phyloP scores from a whole-genome alignment of 1,140 invertebrate genomes.

The Trichonephila inaurata region DNA sequence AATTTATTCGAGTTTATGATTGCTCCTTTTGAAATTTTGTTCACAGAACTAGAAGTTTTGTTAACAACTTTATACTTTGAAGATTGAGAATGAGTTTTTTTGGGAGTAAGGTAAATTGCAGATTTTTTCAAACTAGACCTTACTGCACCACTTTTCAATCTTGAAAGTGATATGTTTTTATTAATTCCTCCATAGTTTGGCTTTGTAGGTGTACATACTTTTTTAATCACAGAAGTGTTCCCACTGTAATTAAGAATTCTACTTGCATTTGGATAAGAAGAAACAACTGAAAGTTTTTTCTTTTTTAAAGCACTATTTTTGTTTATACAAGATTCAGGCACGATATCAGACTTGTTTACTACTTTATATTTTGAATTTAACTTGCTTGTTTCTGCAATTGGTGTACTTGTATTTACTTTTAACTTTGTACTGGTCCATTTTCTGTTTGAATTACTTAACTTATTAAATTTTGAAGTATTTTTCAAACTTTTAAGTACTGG shows the following conservation, averaged over 20 bases:
- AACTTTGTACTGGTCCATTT: background rate
- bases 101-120: too few relatives aligned
- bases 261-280: background rate
- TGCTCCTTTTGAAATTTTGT: background rate
- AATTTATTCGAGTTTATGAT: background rate
- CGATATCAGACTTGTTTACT: background rate
- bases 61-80: conserved; percentile 10
- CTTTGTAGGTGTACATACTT: background rate
- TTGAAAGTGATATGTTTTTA: background rate
- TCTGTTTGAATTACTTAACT: background rate
- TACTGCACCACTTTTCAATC: background rate
- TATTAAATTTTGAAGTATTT: too few relatives aligned
- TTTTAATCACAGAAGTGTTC: background rate
- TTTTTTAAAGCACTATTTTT: background rate
- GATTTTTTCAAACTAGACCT: background rate
- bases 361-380: background rate
- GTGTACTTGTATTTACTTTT: too few relatives aligned
- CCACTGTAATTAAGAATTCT: background rate
- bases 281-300: background rate
- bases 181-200: background rate
- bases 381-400: background rate
- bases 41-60: background rate
- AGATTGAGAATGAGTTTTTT: background rate
- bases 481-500: background rate
- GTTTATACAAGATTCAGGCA: background rate